Conservation (phyloP, 2,113 vertebrate genomes). For the Tamias sibiricus region DNA sequence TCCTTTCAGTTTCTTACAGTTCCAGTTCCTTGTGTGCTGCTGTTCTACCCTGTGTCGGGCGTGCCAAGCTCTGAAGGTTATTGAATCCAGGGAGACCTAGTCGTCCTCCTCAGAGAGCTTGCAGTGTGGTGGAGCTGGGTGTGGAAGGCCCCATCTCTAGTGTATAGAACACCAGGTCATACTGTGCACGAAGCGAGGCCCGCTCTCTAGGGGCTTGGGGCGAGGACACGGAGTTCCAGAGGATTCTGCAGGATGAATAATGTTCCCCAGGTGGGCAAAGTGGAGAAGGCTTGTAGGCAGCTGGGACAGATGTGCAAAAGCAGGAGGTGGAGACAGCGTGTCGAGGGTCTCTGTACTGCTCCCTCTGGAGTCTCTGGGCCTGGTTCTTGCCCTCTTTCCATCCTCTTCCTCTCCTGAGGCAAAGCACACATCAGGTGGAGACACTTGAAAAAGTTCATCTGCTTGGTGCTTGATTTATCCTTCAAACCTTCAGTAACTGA, state of each 20-base stretch:
- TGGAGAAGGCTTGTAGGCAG: neutral
- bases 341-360: neutral
- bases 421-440: slow-evolving; percentile 18
- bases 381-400: neutral
- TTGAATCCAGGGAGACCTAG: neutral
- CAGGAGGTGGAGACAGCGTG: too few relatives aligned
- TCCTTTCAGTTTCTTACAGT: neutral
- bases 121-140: fast-evolving
- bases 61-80: neutral
- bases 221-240: neutral
- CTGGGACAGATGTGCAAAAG: neutral
- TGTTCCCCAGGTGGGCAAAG: neutral
- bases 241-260: neutral
- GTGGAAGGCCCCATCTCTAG: fast-evolving
- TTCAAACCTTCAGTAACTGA: slow-evolving; percentile 81
- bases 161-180: neutral
- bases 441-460: slow-evolving; percentile 59
- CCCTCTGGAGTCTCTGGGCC: neutral
- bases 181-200: fast-evolving
- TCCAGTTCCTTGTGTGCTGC: neutral
- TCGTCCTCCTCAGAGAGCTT: neutral
- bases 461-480: slow-evolving; percentile 83
- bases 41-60: neutral
- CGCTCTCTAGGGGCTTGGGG: neutral
- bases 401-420: neutral